These are phyloP conservation scores for Brachionus asplanchnoidis DNA, from an alignment of 1,140 invertebrate genomes.

Conservation along the genomic window DNA sequence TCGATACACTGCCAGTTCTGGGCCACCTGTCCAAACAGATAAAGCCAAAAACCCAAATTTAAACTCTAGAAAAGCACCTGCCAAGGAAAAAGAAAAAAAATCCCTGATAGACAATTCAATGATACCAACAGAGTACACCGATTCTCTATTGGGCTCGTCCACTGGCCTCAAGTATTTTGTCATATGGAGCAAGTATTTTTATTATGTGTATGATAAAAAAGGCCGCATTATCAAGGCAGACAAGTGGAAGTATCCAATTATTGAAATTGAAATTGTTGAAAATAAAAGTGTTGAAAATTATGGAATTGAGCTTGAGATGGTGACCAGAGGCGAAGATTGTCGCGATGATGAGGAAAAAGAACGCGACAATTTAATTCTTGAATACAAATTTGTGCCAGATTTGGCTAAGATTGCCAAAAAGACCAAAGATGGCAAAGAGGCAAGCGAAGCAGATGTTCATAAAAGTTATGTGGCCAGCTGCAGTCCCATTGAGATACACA, in stretches of 20 bases:
- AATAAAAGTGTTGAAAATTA: conserved; percentile 24
- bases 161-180: conserved; percentile 39
- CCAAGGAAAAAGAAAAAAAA: conserved; percentile 3
- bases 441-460: neutral
- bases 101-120: neutral
- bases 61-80: neutral
- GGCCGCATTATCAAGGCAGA: neutral
- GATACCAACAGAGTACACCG: conserved; percentile 26
- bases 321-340: conserved; percentile 29
- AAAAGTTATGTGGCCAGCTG: neutral
- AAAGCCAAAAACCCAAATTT: conserved; percentile 47
- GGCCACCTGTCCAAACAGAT: conserved; percentile 65
- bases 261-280: conserved; percentile 30
- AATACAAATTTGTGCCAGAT: conserved; percentile 28
- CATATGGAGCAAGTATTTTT: conserved; percentile 36
- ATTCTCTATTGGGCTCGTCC: conserved; percentile 15
- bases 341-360: conserved; percentile 38
- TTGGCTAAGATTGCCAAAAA: conserved; percentile 11
- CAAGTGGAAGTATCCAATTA: conserved; percentile 22
- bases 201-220: conserved; percentile 29
- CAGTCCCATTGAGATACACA: conserved; percentile 57
- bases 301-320: conserved; percentile 39
- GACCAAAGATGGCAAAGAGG: neutral
- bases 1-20: conserved; percentile 48
- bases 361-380: conserved; percentile 11